Evolutionary conservation across 2,113 vertebrate species (phyloP).

Genomic region (Serinus canaria): DNA sequence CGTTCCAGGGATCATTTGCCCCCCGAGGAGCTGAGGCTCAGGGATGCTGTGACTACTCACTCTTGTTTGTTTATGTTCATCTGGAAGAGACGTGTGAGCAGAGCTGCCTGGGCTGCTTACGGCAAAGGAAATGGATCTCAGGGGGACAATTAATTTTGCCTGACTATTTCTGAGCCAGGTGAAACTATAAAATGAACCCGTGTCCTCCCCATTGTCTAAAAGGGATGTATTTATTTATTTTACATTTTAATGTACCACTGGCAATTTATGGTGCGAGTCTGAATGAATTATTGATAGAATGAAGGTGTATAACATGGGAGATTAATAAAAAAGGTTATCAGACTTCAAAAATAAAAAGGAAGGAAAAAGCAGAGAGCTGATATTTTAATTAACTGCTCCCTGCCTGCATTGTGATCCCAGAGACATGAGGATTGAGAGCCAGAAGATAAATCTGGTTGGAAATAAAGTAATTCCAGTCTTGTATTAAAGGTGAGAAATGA

Average conservation of each 20-base stretch:
- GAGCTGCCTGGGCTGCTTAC: slow-evolving; percentile 1
- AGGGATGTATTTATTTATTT: slow-evolving; percentile 40
- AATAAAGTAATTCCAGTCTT: slow-evolving; percentile 21
- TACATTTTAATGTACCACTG: not conserved
- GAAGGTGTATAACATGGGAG: not conserved
- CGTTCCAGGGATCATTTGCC: not conserved
- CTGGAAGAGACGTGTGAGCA: not conserved
- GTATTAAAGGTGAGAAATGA: slow-evolving; percentile 12
- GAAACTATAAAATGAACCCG: not conserved
- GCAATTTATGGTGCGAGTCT: not conserved
- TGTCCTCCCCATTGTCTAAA: not conserved
- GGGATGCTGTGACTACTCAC: not conserved
- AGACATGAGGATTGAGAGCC: not conserved
- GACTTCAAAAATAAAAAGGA: slow-evolving; percentile 5
- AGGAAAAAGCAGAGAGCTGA: slow-evolving; percentile 2
- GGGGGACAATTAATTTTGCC: slow-evolving; percentile 35
- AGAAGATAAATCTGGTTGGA: slow-evolving; percentile 45
- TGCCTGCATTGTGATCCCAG: slow-evolving; percentile 16
- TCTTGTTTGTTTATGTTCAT: slow-evolving; percentile 36
- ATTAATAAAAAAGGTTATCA: slow-evolving; percentile 5
- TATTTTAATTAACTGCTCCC: slow-evolving; percentile 60
- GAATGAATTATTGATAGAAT: slow-evolving; percentile 30
- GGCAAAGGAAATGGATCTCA: slow-evolving; percentile 15
- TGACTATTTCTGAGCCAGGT: slow-evolving; percentile 34
- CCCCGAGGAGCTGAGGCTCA: not conserved